Base-by-base conservation (phyloP, 2,888 invertebrate genomes). In the Erebia ligea region DNA sequence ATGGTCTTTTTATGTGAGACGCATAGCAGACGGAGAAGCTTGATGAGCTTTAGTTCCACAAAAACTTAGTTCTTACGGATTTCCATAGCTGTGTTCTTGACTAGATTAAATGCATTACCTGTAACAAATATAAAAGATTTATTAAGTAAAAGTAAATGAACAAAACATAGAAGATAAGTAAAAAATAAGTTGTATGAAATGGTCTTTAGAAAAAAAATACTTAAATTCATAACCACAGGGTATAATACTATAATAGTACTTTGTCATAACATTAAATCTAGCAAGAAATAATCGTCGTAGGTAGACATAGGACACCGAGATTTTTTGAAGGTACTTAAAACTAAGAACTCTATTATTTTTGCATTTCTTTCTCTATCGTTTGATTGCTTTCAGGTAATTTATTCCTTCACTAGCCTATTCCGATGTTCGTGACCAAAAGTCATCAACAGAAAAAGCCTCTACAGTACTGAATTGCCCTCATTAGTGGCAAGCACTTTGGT, bases 371-470 rank as follows among this genome's bases (percentile, higher is more conserved):
- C 40, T 10, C 40, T 42, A 17, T 40, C 15, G 15, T 42, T 19
- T 61, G 40, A 21, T 48, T 19, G 45, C 62, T 45, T 48, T 21
- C 45, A 21, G 48, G 21, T 21, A 62, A 62, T 62, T 21, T 21
- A 48, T 48, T 45, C 45, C 19, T 11, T 15, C 61, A 62, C 15
- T 48, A 45, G 21, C 62, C 21, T 19, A 48, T 66, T 66, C 45
- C 40, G 61, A 40, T 66, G 63, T 70, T 70, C 69, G 66, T 70
- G 61, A 66, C 69, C 13, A 66, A 70, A 70, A 61, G 56, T 66
- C 19, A 70, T 66, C 52, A 58, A 59, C n/a, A 50, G 50, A 69
- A 67, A 61, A 67, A 61, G 59, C 65, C 42, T 42, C 45, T 65
- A 40, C 50, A 57, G 50, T 21, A 48, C 50, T 52, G 65, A 64